Percentiles rank a stretch among this genome's conserved stretches.
Conservation (phyloP, 2,113 vertebrate species). For the Gobiocypris rarus region DNA sequence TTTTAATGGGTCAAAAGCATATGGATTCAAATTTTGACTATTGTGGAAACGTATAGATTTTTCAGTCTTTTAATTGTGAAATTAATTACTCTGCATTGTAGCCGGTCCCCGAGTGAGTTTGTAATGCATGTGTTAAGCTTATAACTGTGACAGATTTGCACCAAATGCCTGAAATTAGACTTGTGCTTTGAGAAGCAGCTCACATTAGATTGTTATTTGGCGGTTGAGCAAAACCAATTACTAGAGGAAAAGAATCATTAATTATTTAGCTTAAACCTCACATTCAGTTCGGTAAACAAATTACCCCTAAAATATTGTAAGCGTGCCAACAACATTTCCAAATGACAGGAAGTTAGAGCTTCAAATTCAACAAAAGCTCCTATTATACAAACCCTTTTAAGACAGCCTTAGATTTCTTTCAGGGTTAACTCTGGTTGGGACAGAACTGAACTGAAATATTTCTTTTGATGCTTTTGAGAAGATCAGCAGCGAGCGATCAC, state of each 20-base stretch:
- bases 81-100: constrained; percentile 53
- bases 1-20: constrained; percentile 36
- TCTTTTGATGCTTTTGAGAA: constrained; percentile 4
- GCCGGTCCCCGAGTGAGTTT: constrained; percentile 43
- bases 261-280: constrained; percentile 70
- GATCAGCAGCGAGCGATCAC: neutral
- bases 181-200: constrained; percentile 60
- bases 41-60: constrained; percentile 49
- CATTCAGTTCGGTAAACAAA: constrained; percentile 68
- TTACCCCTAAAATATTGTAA: constrained; percentile 57
- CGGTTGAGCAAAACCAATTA: constrained; percentile 68
- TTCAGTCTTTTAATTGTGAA: constrained; percentile 50
- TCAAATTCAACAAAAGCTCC: constrained; percentile 22
- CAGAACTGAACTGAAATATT: neutral
- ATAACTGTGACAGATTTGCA: constrained; percentile 60
- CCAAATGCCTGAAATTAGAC: constrained; percentile 63
- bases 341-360: constrained; percentile 50
- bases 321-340: constrained; percentile 41
- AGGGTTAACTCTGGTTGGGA: neutral
- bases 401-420: neutral
- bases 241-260: constrained; percentile 64
- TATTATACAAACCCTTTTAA: neutral
- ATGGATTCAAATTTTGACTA: constrained; percentile 43
- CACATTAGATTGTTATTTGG: constrained; percentile 66
- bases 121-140: constrained; percentile 57